These are phyloP conservation scores for Diarsia brunnea DNA, from an alignment of 2,888 invertebrate species.

Conservation along the genomic window DNA sequence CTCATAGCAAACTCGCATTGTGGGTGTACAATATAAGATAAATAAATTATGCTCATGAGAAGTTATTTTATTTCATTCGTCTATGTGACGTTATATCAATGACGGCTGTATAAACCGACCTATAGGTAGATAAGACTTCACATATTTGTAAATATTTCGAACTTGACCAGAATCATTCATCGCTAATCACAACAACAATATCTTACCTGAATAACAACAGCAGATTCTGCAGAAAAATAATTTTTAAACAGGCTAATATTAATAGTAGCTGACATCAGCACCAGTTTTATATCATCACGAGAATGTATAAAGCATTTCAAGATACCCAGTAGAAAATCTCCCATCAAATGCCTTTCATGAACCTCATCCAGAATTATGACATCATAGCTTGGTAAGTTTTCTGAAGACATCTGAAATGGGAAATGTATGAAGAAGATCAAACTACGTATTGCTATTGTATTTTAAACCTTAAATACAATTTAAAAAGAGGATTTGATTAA, in stretches of 20 bases:
- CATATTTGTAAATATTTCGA: no score
- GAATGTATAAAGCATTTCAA: constrained; percentile 97
- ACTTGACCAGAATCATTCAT: neutral
- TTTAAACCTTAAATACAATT: constrained; percentile 6
- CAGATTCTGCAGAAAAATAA: constrained; percentile 96
- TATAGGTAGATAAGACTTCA: no score
- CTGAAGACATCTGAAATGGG: constrained; percentile 94
- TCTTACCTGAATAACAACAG: constrained; percentile 94
- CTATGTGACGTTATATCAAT: neutral
- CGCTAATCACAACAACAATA: neutral
- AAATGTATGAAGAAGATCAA: constrained; percentile 22
- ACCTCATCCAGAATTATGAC: constrained; percentile 99
- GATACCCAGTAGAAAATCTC: constrained; percentile 98
- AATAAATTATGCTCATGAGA: no score
- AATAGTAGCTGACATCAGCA: constrained; percentile 99
- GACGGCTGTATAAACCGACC: no score
- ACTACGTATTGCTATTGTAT: constrained; percentile 8
- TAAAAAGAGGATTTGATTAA: no score
- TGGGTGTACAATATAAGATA: neutral
- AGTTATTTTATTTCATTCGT: neutral
- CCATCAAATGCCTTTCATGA: constrained; percentile 98
- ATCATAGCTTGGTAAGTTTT: constrained; percentile 96
- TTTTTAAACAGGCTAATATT: constrained; percentile 98
- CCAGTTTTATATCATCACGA: constrained; percentile 95
- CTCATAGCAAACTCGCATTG: no score